Evolutionary conservation across 2,797 vertebrate genomes (phyloP).

Genomic region (Scolopax rusticola): DNA sequence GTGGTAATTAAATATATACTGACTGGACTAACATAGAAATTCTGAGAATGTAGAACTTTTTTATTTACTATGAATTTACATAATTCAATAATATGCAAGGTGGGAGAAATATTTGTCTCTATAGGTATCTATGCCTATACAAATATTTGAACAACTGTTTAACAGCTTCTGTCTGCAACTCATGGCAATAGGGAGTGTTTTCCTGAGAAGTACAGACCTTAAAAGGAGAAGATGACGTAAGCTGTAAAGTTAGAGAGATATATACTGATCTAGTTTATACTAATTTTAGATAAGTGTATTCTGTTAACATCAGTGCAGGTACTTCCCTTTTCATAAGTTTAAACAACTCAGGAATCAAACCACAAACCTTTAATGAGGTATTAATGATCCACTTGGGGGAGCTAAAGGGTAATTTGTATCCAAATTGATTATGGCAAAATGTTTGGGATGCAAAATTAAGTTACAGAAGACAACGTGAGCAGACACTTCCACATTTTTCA

Average conservation of each 20-base stretch:
- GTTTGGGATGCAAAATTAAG: conserved; percentile 15
- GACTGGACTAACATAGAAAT: neutral
- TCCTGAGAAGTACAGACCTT: neutral
- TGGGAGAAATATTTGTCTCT: neutral
- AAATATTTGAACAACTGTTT: neutral
- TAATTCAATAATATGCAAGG: neutral
- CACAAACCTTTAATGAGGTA: conserved; percentile 21
- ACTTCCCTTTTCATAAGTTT: neutral
- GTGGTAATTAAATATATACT: neutral
- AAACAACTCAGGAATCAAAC: neutral
- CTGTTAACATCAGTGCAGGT: neutral
- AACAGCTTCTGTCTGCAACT: neutral
- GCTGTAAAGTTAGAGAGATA: neutral
- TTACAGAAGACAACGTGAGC: neutral
- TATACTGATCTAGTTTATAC: neutral
- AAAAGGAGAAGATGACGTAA: neutral
- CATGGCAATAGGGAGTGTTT: neutral
- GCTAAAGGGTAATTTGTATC: conserved; percentile 67
- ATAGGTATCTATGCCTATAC: neutral
- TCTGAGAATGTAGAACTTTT: neutral
- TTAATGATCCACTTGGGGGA: conserved; percentile 65
- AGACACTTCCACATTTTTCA: neutral
- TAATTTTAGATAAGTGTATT: neutral
- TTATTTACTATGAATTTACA: neutral
- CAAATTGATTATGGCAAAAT: conserved; percentile 3